phyloP scores from a whole-genome alignment of 2,797 vertebrate genomes.

The Pristis pectinata region DNA sequence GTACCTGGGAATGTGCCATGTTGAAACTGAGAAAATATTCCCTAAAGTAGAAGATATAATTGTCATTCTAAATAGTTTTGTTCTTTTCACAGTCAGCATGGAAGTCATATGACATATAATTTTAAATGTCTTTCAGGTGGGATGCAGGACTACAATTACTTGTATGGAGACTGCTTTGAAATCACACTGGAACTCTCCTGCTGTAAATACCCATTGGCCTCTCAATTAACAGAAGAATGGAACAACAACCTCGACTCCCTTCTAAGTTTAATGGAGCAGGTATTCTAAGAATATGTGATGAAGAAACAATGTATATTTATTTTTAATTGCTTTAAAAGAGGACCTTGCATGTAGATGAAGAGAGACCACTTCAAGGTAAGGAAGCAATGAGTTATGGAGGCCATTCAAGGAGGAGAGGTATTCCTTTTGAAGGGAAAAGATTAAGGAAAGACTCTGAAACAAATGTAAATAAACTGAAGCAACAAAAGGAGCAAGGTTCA shows the following conservation, averaged over 20 bases:
- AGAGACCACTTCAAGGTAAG: not conserved
- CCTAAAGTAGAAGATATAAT: not conserved
- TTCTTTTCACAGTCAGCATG: not conserved
- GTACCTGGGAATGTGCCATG: not conserved
- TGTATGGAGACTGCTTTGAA: constrained; percentile 89
- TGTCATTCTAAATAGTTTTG: no score
- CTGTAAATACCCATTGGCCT: constrained; percentile 80
- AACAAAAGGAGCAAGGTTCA: not conserved
- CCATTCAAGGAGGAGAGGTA: not conserved
- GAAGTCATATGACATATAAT: constrained; percentile 17
- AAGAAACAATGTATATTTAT: not conserved
- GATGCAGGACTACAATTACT: constrained; percentile 98
- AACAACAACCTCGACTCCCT: constrained; percentile 85
- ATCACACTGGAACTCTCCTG: constrained; percentile 93
- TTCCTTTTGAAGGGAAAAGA: not conserved
- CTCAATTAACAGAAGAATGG: constrained; percentile 76
- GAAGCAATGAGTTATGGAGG: not conserved
- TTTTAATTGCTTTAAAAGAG: not conserved
- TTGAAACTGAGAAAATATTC: not conserved
- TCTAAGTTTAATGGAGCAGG: constrained; percentile 85
- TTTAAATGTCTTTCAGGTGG: constrained; percentile 66
- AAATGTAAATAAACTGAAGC: no score
- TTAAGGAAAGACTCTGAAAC: constrained; percentile 47
- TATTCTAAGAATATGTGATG: not conserved
- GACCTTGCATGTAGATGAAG: not conserved